phyloP scores from a whole-genome alignment of 1,140 invertebrate genomes.

The Macrostomum lignano region DNA sequence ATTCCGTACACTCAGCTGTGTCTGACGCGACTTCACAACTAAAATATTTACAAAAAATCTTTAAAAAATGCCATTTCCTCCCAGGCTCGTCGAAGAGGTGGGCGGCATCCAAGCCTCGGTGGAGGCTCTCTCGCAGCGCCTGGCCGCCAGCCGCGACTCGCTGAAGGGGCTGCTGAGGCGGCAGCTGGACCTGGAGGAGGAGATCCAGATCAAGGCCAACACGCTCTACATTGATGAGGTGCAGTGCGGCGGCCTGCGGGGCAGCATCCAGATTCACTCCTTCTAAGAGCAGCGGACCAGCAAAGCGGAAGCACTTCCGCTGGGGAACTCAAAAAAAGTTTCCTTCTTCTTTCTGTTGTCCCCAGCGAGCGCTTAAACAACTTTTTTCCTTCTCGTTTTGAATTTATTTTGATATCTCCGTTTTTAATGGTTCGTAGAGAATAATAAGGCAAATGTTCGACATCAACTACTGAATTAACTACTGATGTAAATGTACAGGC shows the following conservation, averaged over 20 bases:
- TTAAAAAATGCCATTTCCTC: background rate
- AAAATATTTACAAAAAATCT: too few species aligned
- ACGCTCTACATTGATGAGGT: slow-evolving; percentile 68
- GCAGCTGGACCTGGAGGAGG: slow-evolving; percentile 48
- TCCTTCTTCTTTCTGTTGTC: too few species aligned
- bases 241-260: slow-evolving; percentile 25
- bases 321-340: too few species aligned
- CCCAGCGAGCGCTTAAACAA: too few species aligned
- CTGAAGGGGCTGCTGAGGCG: slow-evolving; percentile 1
- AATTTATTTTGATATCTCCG: too few species aligned
- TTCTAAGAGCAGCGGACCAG: slow-evolving; percentile 11
- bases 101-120: background rate
- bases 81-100: slow-evolving; percentile 13
- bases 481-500: too few species aligned
- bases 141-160: background rate
- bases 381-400: too few species aligned
- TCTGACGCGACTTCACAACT: too few species aligned
- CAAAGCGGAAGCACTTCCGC: background rate
- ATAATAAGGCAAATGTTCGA: too few species aligned
- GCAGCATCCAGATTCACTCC: slow-evolving; percentile 22
- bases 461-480: too few species aligned
- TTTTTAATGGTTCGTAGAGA: too few species aligned
- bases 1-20: too few species aligned
- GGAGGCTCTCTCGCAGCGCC: slow-evolving; percentile 31
- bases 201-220: slow-evolving; percentile 62